Percentiles rank a stretch among this genome's conserved stretches.
Conservation (phyloP, 1,140 invertebrate genomes). For the Diplogasteroides magnus region DNA sequence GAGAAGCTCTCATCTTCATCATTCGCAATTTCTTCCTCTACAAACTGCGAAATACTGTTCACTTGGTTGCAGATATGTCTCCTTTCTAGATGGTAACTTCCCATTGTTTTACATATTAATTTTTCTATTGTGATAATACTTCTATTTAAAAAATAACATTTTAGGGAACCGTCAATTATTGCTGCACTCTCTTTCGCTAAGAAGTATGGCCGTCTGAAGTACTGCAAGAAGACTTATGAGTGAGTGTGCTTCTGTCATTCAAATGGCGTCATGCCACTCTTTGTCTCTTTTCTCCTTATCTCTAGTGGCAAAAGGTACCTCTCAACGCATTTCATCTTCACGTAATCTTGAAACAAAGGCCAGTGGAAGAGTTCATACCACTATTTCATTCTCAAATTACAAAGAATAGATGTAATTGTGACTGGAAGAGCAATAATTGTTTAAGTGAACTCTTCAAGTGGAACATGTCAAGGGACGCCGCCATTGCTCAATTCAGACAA, state of each 20-base stretch:
- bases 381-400: no score
- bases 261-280: neutral
- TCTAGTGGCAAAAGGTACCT: neutral
- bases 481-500: constrained; percentile 10
- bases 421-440: no score
- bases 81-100: constrained; percentile 65
- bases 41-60: constrained; percentile 63
- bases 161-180: constrained; percentile 64
- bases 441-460: constrained; percentile 26
- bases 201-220: constrained; percentile 80
- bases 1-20: no score
- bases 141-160: constrained; percentile 55
- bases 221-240: constrained; percentile 74
- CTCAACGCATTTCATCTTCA: neutral
- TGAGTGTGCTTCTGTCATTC: constrained; percentile 36
- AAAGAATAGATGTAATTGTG: no score
- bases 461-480: neutral
- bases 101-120: no score
- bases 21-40: no score
- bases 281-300: neutral
- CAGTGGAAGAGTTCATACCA: no score
- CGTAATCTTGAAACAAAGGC: neutral
- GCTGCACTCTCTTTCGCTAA: constrained; percentile 71
- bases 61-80: constrained; percentile 43
- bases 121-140: no score